Evolutionary conservation across 2,113 vertebrate genomes (phyloP), one percentile per base, ranked within the genome.

Genomic region (Percina caprodes): DNA sequence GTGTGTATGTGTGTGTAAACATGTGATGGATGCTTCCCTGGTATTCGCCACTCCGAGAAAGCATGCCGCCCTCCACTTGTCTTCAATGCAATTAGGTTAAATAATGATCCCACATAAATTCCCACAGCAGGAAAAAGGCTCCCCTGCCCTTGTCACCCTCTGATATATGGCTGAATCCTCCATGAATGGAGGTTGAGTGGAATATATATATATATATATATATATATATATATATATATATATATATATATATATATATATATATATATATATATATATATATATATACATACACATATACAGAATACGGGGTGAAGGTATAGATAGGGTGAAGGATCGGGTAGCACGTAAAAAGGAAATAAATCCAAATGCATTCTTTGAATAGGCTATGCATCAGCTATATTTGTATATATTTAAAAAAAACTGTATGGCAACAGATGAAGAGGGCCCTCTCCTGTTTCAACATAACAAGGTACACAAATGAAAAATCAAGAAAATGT

Each of bases 11-110:
- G 33, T 33, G 11, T 83, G 67, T 67, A 74, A 74, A 83, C 72
- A 77, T 16, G 11, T 91, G 85, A 92, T 90, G 68, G 77, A 92
- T 91, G 83, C 39, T 35, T 77, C 24, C n/a, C 42, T 55, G 66
- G 74, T 83, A 61, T 62, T 69, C 49, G 82, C 80, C 79, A 80
- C 84, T 88, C 80, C 1, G 56, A 81, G 83, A 73, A 88, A 84
- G 79, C 78, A 69, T n/a, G 86, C 83, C 10, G 80, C 89, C 88
- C 86, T 89, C 86, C 88, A 85, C 91, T 89, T 89, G 88, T 91
- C 87, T 91, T 83, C 77, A 62, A 71, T 80, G 86, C 89, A 91
- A 93, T 93, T 94, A 92, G 85, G 91, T 90, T 93, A 92, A 93
- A 92, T 91, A 91, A 92, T 93, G 90, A 90, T 83, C 19, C 26